These are phyloP conservation scores for Drosophila lacicola DNA, from an alignment of 2,888 invertebrate species.

Conservation along the genomic window DNA sequence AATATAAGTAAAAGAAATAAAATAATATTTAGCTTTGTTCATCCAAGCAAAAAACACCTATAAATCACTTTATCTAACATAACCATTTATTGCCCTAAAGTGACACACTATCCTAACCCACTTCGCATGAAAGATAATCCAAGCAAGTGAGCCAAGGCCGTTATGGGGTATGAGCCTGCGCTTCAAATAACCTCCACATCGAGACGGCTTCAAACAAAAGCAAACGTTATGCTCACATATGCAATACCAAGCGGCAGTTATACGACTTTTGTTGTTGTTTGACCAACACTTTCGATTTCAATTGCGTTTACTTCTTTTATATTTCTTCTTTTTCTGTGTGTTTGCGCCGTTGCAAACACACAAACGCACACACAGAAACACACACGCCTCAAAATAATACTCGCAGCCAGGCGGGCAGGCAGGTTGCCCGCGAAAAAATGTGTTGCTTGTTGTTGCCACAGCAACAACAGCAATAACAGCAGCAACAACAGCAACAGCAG, in stretches of 20 bases:
- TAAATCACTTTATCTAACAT: constrained; percentile 12
- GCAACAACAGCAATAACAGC: constrained; percentile 14
- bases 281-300: constrained; percentile 81
- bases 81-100: constrained; percentile 20
- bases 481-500: constrained; percentile 18
- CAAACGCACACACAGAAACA: constrained; percentile 21
- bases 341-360: constrained; percentile 31
- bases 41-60: background rate
- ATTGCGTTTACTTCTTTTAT: constrained; percentile 73
- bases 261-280: constrained; percentile 51
- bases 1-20: background rate
- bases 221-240: constrained; percentile 47
- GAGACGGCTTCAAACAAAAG: constrained; percentile 40
- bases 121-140: constrained; percentile 47
- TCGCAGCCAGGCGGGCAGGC: constrained; percentile 11
- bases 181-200: constrained; percentile 51
- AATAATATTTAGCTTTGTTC: background rate
- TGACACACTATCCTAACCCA: constrained; percentile 41
- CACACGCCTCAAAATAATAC: constrained; percentile 11
- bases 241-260: constrained; percentile 52
- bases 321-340: constrained; percentile 32
- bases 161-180: constrained; percentile 69
- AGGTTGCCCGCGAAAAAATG: constrained; percentile 74
- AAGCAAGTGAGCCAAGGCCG: constrained; percentile 70
- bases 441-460: constrained; percentile 42